Evolutionary conservation across 2,113 vertebrate species (phyloP), one percentile per base, ranked within the genome.

Genomic region (Microcebus tavaratra): DNA sequence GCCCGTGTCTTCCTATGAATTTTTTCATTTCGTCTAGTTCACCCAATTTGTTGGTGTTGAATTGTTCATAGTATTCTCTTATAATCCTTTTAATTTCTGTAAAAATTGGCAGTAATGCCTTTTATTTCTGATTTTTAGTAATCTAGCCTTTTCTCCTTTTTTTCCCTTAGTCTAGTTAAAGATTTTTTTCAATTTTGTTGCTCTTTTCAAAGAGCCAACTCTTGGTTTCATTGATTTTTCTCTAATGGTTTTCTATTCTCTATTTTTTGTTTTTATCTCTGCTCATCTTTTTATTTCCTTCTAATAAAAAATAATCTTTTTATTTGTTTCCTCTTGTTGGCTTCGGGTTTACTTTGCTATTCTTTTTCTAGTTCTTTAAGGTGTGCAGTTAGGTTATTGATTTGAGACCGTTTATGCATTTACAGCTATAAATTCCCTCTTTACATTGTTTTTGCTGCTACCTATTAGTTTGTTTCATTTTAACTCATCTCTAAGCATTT

Each of bases 401-500:
- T 76, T 50, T 63, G n/a, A 53, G 7, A 36, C 2, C 31, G n/a
- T 78, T 63, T 59, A 8, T 36, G 2, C 4, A 29, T 61, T 25
- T 25, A 3, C 13, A 55, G 3, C 48, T 88, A 65, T n/a, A 92
- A 53, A 84, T 4, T 36, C 68, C 53, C 29, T 88, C 75, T 76
- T 61, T 7, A 23, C 63, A 59, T 11, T 61, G 11, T 12, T 42
- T 55, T 86, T 79, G 2, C 5, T 27, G 10, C 10, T 79, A 50
- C 34, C 34, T 53, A 14, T 39, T 78, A 36, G 65, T n/a, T 73
- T 21, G n/a, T 92, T 92, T 88, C 34, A 76, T 75, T 90, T 92
- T 92, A 82, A 88, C 68, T 95, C 23, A 55, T 34, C 67, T 34
- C 31, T 76, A 36, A 36, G 18, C 31, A 91, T 81, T 95, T 91